Evolutionary conservation across 2,888 invertebrate species (phyloP), one percentile per base, ranked within the genome.

Genomic region (Hydrotaea cyrtoneurina): DNA sequence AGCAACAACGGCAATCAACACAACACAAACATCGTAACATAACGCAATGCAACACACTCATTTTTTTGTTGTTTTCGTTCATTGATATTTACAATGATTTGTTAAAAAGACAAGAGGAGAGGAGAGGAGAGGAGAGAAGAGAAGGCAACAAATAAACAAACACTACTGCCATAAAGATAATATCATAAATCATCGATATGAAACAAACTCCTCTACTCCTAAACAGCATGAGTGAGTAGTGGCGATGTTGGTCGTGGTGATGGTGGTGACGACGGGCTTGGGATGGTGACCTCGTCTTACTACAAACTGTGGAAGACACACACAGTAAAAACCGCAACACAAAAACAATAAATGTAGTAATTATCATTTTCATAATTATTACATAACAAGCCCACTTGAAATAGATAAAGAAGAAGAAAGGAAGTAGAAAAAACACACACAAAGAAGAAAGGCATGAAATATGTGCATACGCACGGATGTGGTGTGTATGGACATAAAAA

Each of bases 311-410:
- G 1, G 13, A 19, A 75, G 0, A n/a, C 1, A 53, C 23, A 17
- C 46, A 57, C 59, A 59, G 17, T 17, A 10, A 57, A 59, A 73
- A 59, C 21, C 66, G 66, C 75, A 81, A 59, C 43, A 73, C 71
- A 71, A 57, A 80, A 69, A 69, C 69, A 69, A 69, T 69, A 66
- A 39, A 10, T 31, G 2, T 76, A 82, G 85, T 69, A 80, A 82
- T 86, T 86, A 84, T 82, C 69, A 81, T 84, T 86, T 86, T 81
- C 85, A 85, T 86, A 83, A 86, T 86, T 87, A 87, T 89, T 89
- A 84, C 88, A 86, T 88, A 88, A 89, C 86, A 69, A 81, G 76
- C 73, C 85, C 73, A 82, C 81, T 85, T 85, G 76, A 77, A 72
- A 31, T 43, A 78, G 77, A 62, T 73, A 74, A 73, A 64, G 50